phyloP scores from a whole-genome alignment of 2,797 vertebrate genomes.

The Pseudochaenichthys georgianus region DNA sequence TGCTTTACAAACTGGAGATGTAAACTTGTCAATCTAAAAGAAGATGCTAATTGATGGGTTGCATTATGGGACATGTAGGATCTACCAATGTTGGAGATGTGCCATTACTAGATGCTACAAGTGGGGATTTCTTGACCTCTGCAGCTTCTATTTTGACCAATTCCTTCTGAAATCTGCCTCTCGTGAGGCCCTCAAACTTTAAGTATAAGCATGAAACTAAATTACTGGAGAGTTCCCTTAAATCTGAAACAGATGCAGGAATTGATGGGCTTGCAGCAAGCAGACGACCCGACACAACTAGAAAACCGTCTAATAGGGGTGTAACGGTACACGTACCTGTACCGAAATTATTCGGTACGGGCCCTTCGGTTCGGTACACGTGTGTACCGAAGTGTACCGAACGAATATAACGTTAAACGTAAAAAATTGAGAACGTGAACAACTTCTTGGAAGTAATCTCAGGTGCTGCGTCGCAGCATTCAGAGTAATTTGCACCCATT shows the following conservation, averaged over 20 bases:
- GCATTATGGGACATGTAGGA: background rate
- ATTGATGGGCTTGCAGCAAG: background rate
- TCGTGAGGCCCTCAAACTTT: background rate
- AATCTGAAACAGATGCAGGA: constrained; percentile 3
- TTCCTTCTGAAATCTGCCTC: background rate
- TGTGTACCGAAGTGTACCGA: no score
- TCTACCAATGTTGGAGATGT: background rate
- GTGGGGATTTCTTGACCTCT: no score
- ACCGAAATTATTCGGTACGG: no score
- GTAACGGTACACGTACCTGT: no score
- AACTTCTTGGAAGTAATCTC: no score
- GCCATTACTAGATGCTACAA: background rate
- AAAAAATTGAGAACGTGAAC: no score
- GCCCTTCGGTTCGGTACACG: no score
- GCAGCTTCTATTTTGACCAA: no score
- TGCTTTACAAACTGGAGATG: background rate
- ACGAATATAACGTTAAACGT: no score
- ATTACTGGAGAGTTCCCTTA: background rate
- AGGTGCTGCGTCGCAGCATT: no score
- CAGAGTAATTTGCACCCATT: no score
- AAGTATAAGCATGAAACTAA: background rate
- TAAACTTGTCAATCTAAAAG: background rate
- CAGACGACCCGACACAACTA: background rate
- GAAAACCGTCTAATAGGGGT: no score
- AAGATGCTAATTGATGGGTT: background rate